Evolutionary conservation across 1,140 invertebrate genomes (phyloP), one percentile per base, ranked within the genome.

Genomic region (Vollenhovia emeryi): DNA sequence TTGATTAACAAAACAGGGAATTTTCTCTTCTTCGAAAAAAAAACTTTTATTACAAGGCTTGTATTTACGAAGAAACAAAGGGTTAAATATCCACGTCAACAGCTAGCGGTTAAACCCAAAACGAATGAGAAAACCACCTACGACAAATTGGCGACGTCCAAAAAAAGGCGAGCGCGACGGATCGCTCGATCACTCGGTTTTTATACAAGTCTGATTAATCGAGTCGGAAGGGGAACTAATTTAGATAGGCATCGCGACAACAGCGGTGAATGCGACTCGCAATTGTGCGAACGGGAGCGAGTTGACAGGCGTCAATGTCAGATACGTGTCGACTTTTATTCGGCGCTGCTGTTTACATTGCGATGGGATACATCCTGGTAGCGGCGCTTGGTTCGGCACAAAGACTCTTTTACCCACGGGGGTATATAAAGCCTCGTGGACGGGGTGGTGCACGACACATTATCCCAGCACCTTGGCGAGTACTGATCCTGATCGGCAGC

Each of bases 401-500:
- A 75, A 86, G 68, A 9, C 88, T 87, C 62, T 87, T 85, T 89
- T 84, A 45, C 68, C 48, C 66, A 74, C 64, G 59, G 48, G 52
- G 66, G 52, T 2, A 91, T 91, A 91, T 91, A 92, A 90, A 89
- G 87, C 68, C 73, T 27, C 30, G 73, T 55, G 52, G 24, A 48
- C 73, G 3, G 69, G 78, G 71, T 87, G 33, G 80, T 73, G 75
- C 45, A 87, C 74, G 52, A 87, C 85, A 88, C 69, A 71, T 85
- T 74, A 76, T 21, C 60, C 74, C 57, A 91, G 89, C 85, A 86
- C 87, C 91, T 90, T 91, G 80, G 87, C 92, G 92, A 92, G 87
- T 92, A 89, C 92, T 92, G 90, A 84, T 60, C 59, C 13, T 66
- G 62, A 76, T 85, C 87, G 86, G 87, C 89, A 92, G 91, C 91